phyloP scores from a whole-genome alignment of 2,113 vertebrate genomes.

The Pterocles gutturalis region DNA sequence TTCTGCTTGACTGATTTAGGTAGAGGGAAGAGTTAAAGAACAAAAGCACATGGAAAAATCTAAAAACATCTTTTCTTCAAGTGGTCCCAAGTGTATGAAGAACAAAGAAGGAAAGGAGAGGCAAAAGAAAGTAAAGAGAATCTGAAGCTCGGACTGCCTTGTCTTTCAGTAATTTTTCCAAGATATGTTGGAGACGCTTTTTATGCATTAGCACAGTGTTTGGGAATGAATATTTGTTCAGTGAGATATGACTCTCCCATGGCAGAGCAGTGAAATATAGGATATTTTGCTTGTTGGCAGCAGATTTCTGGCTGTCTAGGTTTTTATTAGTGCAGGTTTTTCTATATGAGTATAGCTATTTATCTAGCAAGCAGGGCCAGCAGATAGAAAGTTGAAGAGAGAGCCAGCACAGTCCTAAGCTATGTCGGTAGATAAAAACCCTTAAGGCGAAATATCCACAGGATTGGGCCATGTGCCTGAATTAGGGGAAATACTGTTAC shows the following conservation, averaged over 20 bases:
- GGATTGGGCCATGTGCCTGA: constrained; percentile 36
- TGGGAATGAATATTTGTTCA: constrained; percentile 62
- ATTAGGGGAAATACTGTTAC: neutral
- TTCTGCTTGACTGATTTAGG: neutral
- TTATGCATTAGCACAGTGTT: constrained; percentile 32
- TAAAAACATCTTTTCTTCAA: neutral
- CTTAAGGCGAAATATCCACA: constrained; percentile 8
- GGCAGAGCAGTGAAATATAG: constrained; percentile 61
- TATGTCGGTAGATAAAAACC: constrained; percentile 40
- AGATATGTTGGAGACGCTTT: constrained; percentile 22
- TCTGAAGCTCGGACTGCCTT: neutral
- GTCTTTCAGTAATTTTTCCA: constrained; percentile 17
- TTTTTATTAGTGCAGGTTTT: constrained; percentile 68
- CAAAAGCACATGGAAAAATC: neutral
- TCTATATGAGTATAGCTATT: constrained; percentile 50
- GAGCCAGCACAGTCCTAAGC: constrained; percentile 38
- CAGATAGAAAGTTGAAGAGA: constrained; percentile 50
- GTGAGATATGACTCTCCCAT: constrained; percentile 50
- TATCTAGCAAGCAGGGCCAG: constrained; percentile 55
- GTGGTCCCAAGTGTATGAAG: neutral
- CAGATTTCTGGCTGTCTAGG: constrained; percentile 59
- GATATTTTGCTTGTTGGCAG: constrained; percentile 67
- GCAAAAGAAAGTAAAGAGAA: neutral
- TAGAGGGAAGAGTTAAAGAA: neutral
- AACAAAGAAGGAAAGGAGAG: neutral